These are phyloP conservation scores for Herpetotheres cachinnans DNA, from an alignment of 2,113 vertebrate genomes.

Conservation along the genomic window DNA sequence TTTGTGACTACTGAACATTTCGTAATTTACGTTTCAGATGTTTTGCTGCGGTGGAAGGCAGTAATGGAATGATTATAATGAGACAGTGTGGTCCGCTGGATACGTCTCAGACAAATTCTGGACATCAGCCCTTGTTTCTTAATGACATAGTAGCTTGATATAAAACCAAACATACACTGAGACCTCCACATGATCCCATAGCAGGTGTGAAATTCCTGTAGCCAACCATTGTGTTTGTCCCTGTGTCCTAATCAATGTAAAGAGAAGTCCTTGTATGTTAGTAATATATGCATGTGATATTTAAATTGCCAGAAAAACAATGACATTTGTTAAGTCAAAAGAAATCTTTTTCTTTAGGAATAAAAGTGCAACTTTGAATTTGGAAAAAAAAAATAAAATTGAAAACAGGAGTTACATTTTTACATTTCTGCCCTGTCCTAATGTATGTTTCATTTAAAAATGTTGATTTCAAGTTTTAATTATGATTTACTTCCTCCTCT, in stretches of 20 bases:
- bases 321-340: constrained; percentile 5
- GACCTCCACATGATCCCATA: constrained; percentile 29
- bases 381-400: neutral
- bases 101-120: constrained; percentile 36
- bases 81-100: constrained; percentile 23
- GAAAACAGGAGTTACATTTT: neutral
- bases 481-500: neutral
- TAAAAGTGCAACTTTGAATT: neutral
- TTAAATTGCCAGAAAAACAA: constrained; percentile 14
- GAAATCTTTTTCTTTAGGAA: neutral
- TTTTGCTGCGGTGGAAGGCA: constrained; percentile 53
- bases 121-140: constrained; percentile 51
- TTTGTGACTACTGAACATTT: constrained; percentile 31
- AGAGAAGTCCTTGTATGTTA: neutral
- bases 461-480: neutral
- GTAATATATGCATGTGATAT: constrained; percentile 20
- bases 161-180: constrained; percentile 36
- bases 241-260: neutral
- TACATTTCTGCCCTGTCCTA: neutral
- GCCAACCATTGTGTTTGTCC: constrained; percentile 25
- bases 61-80: constrained; percentile 44
- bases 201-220: constrained; percentile 56
- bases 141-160: constrained; percentile 34
- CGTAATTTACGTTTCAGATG: constrained; percentile 36
- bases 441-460: neutral